Evolutionary conservation across 2,888 invertebrate species (phyloP).

Genomic region (Polia nebulosa): DNA sequence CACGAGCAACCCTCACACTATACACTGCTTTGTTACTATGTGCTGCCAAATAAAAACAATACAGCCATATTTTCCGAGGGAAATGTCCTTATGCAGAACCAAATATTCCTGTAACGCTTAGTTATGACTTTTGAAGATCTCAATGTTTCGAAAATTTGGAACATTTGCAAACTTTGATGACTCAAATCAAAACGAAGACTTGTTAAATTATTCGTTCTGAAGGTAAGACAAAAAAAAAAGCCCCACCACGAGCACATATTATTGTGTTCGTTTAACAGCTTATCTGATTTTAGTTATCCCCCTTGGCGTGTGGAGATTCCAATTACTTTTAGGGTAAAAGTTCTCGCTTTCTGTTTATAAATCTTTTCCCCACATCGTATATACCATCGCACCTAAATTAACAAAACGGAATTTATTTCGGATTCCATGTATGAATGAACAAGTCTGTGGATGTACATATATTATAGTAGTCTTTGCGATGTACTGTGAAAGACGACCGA

Average conservation of each 20-base stretch:
- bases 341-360: background rate
- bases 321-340: background rate
- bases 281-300: background rate
- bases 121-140: background rate
- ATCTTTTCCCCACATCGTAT: background rate
- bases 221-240: background rate
- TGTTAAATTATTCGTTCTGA: background rate
- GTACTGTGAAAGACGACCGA: constrained; percentile 10
- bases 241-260: background rate
- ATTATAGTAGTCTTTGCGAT: too few species aligned
- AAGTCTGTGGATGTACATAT: background rate
- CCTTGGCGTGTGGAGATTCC: background rate
- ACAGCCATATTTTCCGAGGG: background rate
- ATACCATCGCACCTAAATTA: background rate
- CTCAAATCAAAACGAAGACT: constrained; percentile 1
- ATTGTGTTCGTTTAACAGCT: background rate
- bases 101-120: background rate
- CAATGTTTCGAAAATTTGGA: background rate
- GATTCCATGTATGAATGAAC: background rate
- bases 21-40: background rate
- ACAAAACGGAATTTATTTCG: background rate
- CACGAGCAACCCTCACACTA: background rate
- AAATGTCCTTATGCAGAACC: background rate
- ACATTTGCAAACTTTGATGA: background rate
- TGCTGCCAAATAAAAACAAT: background rate